Evolutionary conservation across 1,140 invertebrate genomes (phyloP), one percentile per base, ranked within the genome.

Genomic region (Apis laboriosa): DNA sequence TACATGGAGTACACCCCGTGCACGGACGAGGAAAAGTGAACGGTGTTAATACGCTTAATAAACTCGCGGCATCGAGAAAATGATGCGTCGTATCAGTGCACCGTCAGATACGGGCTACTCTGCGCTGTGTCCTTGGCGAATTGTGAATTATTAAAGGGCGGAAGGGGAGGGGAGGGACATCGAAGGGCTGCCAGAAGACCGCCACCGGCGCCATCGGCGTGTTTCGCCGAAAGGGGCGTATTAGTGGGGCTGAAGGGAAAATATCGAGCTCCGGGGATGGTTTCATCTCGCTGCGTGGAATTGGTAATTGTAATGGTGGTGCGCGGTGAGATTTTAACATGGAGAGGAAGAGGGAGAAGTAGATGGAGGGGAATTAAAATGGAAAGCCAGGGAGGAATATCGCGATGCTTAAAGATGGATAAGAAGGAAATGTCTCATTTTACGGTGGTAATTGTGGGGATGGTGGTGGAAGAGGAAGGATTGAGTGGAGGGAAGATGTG

Each of bases 11-110:
- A 24, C 24, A 34, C 1, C 2, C 34, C 34, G 1, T 34, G 34
- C 2, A 34, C 2, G 2, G 34, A 34, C 5, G 34, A 43, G 34
- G 4, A n/a, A 12, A 43, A 21, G 24, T 11, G 24, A 8, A 9
- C 24, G 4, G 21, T 9, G 78, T 51, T 80, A 74, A 80, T 74
- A 64, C 70, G 74, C 78, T 80, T 80, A 80, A 80, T 80, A 80
- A 80, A 80, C 78, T 55, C 58, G 70, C 64, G 70, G 51, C 70
- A 74, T 43, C 60, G 56, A 64, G 78, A 74, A 34, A 34, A 74
- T 74, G 70, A 80, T 74, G 64, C 70, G 60, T 64, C 55, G 78
- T 51, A 73, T 74, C 78, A 53, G 71, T 7, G 56, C 28, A 61
- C 12, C 34, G 56, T 34, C 64, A 56, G 21, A 68, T 49, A 28